These are phyloP conservation scores for Tadarida brasiliensis DNA, from an alignment of 2,797 vertebrate species.

Conservation along the genomic window DNA sequence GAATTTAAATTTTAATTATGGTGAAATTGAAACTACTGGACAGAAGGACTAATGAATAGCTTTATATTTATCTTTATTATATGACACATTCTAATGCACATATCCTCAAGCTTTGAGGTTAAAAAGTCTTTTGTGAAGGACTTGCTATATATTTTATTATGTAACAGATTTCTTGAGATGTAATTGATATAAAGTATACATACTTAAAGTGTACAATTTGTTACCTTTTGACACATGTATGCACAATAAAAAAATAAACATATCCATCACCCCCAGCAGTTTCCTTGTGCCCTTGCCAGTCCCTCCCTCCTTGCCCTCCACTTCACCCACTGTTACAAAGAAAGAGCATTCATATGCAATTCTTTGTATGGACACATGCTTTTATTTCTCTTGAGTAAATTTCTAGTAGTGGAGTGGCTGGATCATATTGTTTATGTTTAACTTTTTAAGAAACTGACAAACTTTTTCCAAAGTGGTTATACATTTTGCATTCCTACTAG, in stretches of 20 bases:
- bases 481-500: neutral
- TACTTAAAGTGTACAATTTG: neutral
- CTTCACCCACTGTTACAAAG: neutral
- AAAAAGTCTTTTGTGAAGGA: neutral
- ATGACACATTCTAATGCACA: neutral
- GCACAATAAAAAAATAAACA: neutral
- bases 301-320: neutral
- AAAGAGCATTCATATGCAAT: neutral
- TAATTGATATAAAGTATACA: neutral
- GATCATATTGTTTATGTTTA: neutral
- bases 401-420: neutral
- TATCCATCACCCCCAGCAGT: neutral
- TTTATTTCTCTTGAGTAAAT: neutral
- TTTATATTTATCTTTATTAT: neutral
- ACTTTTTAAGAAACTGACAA: neutral
- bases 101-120: neutral
- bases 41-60: neutral
- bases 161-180: neutral
- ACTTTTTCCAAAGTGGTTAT: neutral
- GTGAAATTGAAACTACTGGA: neutral
- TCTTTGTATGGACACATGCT: neutral
- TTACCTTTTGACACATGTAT: neutral
- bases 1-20: conserved; percentile 1
- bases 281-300: neutral
- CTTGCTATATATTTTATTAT: neutral